Conservation (phyloP, 2,797 vertebrate genomes). For the Macropus fuliginosus region DNA sequence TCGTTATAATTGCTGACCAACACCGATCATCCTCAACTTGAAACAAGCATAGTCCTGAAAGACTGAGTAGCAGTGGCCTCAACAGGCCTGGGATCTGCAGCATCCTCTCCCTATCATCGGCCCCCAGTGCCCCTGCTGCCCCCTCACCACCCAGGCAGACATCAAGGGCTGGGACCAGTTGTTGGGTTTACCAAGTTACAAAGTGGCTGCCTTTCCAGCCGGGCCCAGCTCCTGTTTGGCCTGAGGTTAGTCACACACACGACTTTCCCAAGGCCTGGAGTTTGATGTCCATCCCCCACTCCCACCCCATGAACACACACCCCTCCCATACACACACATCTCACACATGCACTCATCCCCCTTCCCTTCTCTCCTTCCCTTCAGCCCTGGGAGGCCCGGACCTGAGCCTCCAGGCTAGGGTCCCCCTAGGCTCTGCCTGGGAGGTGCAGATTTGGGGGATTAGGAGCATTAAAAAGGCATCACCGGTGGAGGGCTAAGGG, state of each 20-base stretch:
- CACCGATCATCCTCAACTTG: not conserved
- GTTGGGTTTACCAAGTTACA: not conserved
- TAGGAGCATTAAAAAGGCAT: slow-evolving; percentile 7
- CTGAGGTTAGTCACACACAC: not conserved
- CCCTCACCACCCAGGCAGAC: not conserved
- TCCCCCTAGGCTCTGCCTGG: not conserved
- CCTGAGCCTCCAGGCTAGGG: not conserved
- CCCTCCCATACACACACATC: not conserved
- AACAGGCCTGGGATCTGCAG: not conserved
- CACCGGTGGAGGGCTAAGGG: not conserved
- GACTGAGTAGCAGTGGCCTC: not conserved
- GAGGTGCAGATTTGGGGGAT: slow-evolving; percentile 9
- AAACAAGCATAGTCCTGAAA: not conserved
- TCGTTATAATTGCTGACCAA: not conserved
- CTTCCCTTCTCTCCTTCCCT: not conserved
- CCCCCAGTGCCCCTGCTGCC: not conserved
- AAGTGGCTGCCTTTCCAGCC: not conserved
- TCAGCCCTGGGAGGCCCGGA: not conserved
- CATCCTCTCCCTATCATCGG: not conserved
- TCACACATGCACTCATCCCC: not conserved
- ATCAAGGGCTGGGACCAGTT: not conserved
- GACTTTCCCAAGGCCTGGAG: not conserved
- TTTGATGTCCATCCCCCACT: not conserved
- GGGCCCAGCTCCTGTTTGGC: not conserved
- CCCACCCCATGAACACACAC: not conserved